These are phyloP conservation scores for Cerastis leucographa DNA, from an alignment of 2,888 invertebrate species.

Conservation along the genomic window DNA sequence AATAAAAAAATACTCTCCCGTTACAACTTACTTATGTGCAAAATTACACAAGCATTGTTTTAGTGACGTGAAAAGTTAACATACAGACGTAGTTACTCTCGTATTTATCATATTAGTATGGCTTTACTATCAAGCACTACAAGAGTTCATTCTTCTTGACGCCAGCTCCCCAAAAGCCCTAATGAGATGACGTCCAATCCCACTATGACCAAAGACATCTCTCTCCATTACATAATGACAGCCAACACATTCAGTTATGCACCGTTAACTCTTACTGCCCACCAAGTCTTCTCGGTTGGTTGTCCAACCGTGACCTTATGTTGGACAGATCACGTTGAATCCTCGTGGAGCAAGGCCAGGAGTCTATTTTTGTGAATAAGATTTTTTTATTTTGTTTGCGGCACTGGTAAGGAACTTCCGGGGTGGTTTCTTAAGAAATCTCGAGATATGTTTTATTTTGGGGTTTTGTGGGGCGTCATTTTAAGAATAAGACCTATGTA, in stretches of 20 bases:
- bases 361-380: not conserved
- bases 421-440: not conserved
- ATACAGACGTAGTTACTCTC: no score
- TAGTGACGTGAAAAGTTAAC: no score
- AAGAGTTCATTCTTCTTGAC: not conserved
- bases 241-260: constrained; percentile 12
- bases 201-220: not conserved
- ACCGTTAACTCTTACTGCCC: constrained; percentile 24
- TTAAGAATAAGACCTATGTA: no score
- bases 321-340: not conserved
- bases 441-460: not conserved
- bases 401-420: not conserved
- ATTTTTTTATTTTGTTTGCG: constrained; percentile 8
- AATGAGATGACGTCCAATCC: not conserved
- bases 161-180: not conserved
- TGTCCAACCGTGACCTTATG: constrained; percentile 18
- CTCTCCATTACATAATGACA: constrained; percentile 16
- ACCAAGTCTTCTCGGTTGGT: constrained; percentile 31
- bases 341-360: constrained; percentile 25
- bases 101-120: no score
- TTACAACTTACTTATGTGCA: no score
- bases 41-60: no score
- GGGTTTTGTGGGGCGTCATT: not conserved
- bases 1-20: no score
- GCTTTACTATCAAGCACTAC: not conserved